Percentiles rank a stretch among this genome's conserved stretches.
phyloP scores from a whole-genome alignment of 2,888 invertebrate species.

The Caenorhabditis sinica region DNA sequence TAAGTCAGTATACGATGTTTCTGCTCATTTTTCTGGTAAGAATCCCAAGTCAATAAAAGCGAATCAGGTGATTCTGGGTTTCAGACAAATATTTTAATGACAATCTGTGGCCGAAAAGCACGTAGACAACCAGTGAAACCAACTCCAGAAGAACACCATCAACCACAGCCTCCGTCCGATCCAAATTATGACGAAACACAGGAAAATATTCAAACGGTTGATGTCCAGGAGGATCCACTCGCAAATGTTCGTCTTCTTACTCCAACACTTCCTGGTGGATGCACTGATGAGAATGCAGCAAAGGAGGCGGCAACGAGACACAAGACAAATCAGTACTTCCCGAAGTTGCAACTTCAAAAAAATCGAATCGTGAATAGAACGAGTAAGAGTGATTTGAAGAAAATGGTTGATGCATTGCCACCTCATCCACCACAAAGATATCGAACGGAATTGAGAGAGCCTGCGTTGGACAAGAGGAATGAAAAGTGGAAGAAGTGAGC shows the following conservation, averaged over 20 bases:
- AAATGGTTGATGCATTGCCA: constrained; percentile 37
- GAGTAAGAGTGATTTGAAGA: constrained; percentile 32
- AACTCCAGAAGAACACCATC: not conserved
- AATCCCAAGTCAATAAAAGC: not conserved
- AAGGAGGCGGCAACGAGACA: constrained; percentile 58
- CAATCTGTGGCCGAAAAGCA: constrained; percentile 32
- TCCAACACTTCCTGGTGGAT: constrained; percentile 53
- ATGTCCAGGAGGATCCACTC: constrained; percentile 49
- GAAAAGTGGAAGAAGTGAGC: constrained; percentile 53
- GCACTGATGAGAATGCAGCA: constrained; percentile 65
- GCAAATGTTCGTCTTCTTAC: constrained; percentile 58
- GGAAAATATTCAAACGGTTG: constrained; percentile 46
- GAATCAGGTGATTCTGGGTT: not conserved
- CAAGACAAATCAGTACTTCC: constrained; percentile 56
- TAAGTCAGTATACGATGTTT: constrained; percentile 11
- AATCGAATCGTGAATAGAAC: constrained; percentile 45
- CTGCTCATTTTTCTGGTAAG: constrained; percentile 38
- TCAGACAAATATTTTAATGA: constrained; percentile 34
- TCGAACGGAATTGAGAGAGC: constrained; percentile 36
- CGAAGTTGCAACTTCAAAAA: constrained; percentile 53
- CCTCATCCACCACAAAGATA: constrained; percentile 51
- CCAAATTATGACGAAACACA: constrained; percentile 50
- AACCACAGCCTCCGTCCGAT: constrained; percentile 4
- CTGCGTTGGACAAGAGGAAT: constrained; percentile 34
- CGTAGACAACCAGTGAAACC: constrained; percentile 4